Evolutionary conservation across 1,140 invertebrate species (phyloP).

Genomic region (Gonatopus flavifemur): DNA sequence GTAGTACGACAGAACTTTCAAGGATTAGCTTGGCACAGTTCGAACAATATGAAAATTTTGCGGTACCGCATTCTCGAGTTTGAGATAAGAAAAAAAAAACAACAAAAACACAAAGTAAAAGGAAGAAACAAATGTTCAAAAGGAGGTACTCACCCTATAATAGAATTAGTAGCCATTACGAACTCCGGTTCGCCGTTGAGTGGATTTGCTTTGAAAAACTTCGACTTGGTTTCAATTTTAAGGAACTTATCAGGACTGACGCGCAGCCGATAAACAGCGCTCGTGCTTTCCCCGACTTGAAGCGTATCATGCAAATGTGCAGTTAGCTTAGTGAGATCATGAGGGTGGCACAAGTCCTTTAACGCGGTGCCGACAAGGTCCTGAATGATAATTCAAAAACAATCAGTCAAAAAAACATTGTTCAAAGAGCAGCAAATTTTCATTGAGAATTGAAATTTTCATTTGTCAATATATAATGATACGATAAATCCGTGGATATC

Average conservation of each 20-base stretch:
- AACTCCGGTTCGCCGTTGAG: conserved; percentile 76
- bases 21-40: no score
- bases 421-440: not conserved
- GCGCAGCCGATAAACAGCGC: conserved; percentile 77
- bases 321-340: conserved; percentile 72
- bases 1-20: no score
- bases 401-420: not conserved
- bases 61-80: no score
- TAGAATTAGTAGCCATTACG: conserved; percentile 89
- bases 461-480: not conserved
- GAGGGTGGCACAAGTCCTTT: conserved; percentile 77
- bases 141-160: conserved; percentile 66
- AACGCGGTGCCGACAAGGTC: conserved; percentile 69
- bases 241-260: conserved; percentile 76
- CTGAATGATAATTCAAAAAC: no score
- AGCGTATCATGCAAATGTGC: conserved; percentile 77
- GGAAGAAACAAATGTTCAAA: no score
- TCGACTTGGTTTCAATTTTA: conserved; percentile 85
- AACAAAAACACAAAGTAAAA: no score
- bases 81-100: no score
- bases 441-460: not conserved
- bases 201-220: conserved; percentile 74
- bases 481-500: conserved; percentile 10
- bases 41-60: no score
- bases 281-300: conserved; percentile 68